These are phyloP conservation scores for Polydesmus complanatus DNA, from an alignment of 2,888 invertebrate genomes.

Conservation along the genomic window DNA sequence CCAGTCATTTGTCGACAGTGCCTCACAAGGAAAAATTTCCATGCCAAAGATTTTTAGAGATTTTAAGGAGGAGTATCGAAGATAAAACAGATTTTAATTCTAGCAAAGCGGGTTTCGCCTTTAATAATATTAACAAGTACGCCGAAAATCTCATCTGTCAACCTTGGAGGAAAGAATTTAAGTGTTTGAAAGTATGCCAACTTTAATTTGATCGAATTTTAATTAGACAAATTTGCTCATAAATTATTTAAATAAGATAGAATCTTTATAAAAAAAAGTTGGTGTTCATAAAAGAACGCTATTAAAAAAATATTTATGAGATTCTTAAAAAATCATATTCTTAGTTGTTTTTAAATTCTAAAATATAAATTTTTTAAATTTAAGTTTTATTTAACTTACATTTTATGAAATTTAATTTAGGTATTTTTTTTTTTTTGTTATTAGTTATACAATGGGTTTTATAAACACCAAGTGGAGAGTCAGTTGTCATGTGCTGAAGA, in stretches of 20 bases:
- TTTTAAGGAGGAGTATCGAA: conserved; percentile 17
- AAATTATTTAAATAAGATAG: conserved; percentile 2
- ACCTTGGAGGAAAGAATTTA: conserved; percentile 79
- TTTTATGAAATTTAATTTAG: too few relatives aligned
- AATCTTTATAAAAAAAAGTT: too few relatives aligned
- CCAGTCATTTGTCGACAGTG: conserved; percentile 10
- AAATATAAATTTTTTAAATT: not conserved
- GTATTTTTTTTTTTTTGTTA: not conserved
- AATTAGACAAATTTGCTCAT: not conserved
- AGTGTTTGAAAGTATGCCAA: conserved; percentile 53
- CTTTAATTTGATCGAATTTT: not conserved
- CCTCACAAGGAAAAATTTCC: conserved; percentile 17
- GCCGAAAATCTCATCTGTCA: conserved; percentile 71
- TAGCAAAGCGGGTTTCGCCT: conserved; percentile 63
- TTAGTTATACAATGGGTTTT: conserved; percentile 73
- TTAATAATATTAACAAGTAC: conserved; percentile 70
- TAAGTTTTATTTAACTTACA: too few relatives aligned
- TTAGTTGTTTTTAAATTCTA: conserved; percentile 2
- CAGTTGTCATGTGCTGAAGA: conserved; percentile 62
- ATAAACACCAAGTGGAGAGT: conserved; percentile 70
- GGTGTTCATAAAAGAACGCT: too few relatives aligned
- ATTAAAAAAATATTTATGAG: too few relatives aligned
- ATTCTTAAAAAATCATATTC: too few relatives aligned
- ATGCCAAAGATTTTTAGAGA: conserved; percentile 12
- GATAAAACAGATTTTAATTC: conserved; percentile 52